Evolutionary conservation across 2,113 vertebrate genomes (phyloP).

Genomic region (Catagonus wagneri): DNA sequence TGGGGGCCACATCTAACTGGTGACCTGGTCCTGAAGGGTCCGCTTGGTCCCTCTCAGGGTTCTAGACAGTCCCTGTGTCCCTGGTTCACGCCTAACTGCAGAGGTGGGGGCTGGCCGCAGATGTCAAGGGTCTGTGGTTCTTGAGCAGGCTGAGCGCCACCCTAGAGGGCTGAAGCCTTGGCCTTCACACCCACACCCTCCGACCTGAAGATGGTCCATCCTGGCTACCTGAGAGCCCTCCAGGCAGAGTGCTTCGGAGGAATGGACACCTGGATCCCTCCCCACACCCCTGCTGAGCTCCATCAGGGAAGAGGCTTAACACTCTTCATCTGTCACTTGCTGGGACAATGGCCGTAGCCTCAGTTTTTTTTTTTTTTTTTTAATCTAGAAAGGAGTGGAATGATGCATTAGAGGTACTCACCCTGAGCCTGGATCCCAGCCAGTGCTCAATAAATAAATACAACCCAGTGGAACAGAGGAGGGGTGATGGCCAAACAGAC

Average conservation of each 20-base stretch:
- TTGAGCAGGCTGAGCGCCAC: not conserved
- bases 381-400: not conserved
- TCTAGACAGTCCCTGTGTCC: not conserved
- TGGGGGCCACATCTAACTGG: not conserved
- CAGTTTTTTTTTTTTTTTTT: not conserved
- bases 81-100: too few relatives aligned
- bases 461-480: not conserved
- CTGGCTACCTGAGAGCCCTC: not conserved
- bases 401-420: fast-evolving
- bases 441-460: not conserved
- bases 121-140: not conserved
- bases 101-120: not conserved
- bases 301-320: not conserved
- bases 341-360: fast-evolving
- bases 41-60: not conserved
- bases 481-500: not conserved
- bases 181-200: too few relatives aligned
- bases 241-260: fast-evolving
- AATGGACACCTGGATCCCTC: not conserved
- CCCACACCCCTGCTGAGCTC: not conserved
- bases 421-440: not conserved
- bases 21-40: not conserved
- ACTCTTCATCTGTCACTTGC: not conserved
- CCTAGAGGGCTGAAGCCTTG: too few relatives aligned
- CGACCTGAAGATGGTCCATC: not conserved